Percentiles rank a stretch among this genome's conserved stretches.
Conservation (phyloP, 2,113 vertebrate genomes). For the Sander lucioperca region DNA sequence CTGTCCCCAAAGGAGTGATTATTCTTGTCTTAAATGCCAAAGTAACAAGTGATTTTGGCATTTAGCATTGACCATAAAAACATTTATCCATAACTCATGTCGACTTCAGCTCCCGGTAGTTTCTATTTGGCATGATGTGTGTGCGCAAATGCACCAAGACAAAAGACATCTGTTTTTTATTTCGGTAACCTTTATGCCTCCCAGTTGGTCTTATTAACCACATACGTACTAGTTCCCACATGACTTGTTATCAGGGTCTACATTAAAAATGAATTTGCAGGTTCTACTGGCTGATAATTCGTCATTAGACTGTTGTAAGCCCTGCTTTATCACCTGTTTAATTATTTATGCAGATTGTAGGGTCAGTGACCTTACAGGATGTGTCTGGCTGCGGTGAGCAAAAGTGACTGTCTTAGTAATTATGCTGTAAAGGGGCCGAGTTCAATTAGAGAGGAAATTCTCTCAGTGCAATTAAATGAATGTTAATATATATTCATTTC, state of each 20-base stretch:
- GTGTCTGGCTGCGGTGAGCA: conserved; percentile 54
- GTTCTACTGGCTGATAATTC: conserved; percentile 70
- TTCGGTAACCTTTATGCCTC: conserved; percentile 74
- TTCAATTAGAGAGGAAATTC: conserved; percentile 70
- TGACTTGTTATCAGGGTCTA: conserved; percentile 77
- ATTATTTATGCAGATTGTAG: conserved; percentile 76
- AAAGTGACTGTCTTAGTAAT: conserved; percentile 68
- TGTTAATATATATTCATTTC: conserved; percentile 66
- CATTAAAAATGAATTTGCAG: conserved; percentile 75
- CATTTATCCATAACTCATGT: conserved; percentile 32
- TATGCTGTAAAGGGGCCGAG: conserved; percentile 64
- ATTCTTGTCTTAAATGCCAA: conserved; percentile 37
- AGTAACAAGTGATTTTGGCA: conserved; percentile 58
- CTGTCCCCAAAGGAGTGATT: conserved; percentile 14
- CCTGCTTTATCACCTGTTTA: conserved; percentile 75
- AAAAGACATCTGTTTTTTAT: conserved; percentile 69
- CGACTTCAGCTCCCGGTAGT: conserved; percentile 19
- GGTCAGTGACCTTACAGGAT: conserved; percentile 76
- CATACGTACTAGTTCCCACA: conserved; percentile 55
- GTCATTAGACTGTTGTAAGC: conserved; percentile 74
- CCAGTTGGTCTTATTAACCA: conserved; percentile 79
- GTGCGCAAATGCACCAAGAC: conserved; percentile 20
- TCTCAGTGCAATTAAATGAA: conserved; percentile 74
- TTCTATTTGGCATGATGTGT: conserved; percentile 23
- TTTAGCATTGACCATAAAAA: conserved; percentile 47